Base-by-base conservation (phyloP, 2,888 invertebrate species). In the Heliconius aoede region DNA sequence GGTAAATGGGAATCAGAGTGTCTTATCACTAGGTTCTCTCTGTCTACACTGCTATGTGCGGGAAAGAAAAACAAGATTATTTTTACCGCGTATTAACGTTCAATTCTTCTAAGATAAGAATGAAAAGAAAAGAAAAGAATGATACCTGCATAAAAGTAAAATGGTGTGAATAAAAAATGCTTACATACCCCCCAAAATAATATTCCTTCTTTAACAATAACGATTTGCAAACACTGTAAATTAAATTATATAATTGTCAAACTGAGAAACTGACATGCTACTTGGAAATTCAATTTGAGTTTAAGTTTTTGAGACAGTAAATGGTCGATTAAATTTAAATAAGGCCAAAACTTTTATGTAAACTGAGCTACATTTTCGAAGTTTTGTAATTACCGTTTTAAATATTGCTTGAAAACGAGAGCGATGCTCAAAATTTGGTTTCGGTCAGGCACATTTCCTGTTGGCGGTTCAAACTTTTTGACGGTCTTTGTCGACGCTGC, bases 401-500 rank as follows among this genome's bases (percentile, higher is more conserved):
- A 86, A 83, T 83, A 84, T 85, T 84, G 78, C 77, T 78, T 73
- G 73, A 71, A 74, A 77, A 76, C 74, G 78, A 78, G 79, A 76
- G 76, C 76, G 75, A 80, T 72, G 67, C 76, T 67, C 72, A 36
- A 86, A 78, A 76, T 80, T 73, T 46, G 64, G 76, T 79, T 84
- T 85, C 81, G 80, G 84, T 85, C 82, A 83, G 81, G 83, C 80
- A 81, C 84, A 85, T 86, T 85, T 81, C 79, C 82, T 83, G 83
- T 85, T 81, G 81, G 80, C 81, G 82, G 83, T 83, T 79, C 72
- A 85, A 89, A 90, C 84, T 89, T 89, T 88, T 83, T 84, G 85
- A 86, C 87, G 88, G 85, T 86, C 85, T 86, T 85, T 84, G 84
- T 83, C 78, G 83, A 85, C 86, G 86, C 83, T 81, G 83, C 74